Base-by-base conservation (phyloP, 1,140 invertebrate genomes). In the Drosophila takahashii region DNA sequence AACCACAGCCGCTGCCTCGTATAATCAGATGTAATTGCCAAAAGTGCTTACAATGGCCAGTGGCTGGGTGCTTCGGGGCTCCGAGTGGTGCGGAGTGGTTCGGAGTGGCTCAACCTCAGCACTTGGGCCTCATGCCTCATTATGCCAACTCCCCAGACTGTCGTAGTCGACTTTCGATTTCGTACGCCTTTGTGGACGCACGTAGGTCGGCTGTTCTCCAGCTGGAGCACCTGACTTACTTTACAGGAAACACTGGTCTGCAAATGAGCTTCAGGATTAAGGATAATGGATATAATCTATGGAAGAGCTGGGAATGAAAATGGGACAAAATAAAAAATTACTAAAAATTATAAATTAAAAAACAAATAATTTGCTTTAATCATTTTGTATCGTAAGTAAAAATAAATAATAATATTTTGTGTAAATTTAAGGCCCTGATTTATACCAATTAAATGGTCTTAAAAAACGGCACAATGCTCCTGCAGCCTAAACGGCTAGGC, bases 1-100 rank as follows among this genome's bases (percentile, higher is more conserved):
- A n/a, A n/a, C 56, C 27, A 37, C 41, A 16, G 36, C 53, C 41
- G 48, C 44, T 65, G 34, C 44, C 58, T 77, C 78, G 64, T 81
- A 67, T 87, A 86, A 86, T 86, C 81, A 86, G 79, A 57, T 87
- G 79, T 86, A 83, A 83, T 87, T 83, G 84, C 83, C 83, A 79
- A 86, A 86, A 83, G 42, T 87, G 62, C 73, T 77, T 62, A 62
- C 62, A 77, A 67, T 76, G 53, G 52, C 41, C 34, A 32, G 32
- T 6, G 27, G 11, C 22, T 50, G 47, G 27, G n/a, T 29, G 44
- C 6, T 26, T 48, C 8, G 42, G 32, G 26, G 44, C n/a, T 32
- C 52, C 15, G 10, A 44, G 34, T 34, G 27, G 41, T 0, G 15
- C 13, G 44, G 34, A 41, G 58, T 26, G 54, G 50, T 42, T 29